A percentile compares a stretch with the other conserved stretches of the same genome.
phyloP scores from a whole-genome alignment of 2,113 vertebrate genomes.

The Tachuris rubrigastra region DNA sequence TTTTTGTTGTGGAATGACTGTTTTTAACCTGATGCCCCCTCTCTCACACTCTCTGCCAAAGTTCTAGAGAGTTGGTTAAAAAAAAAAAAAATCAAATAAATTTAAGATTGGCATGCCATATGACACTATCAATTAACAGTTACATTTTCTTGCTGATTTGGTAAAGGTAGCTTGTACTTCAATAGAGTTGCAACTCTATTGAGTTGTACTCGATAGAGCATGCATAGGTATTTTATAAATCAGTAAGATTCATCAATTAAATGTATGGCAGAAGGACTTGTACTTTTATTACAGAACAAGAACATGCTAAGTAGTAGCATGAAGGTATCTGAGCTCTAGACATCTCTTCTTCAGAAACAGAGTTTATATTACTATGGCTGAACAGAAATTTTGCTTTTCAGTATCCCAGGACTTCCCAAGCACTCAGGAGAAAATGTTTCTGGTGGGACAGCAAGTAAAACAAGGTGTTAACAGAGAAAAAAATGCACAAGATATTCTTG shows the following conservation, averaged over 20 bases:
- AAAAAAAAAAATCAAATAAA: background rate
- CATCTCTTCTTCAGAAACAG: background rate
- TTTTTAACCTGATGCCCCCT: background rate
- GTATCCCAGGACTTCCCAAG: background rate
- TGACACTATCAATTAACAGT: background rate
- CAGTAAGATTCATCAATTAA: background rate
- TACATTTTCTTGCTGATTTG: background rate
- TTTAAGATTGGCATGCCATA: background rate
- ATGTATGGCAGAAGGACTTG: background rate
- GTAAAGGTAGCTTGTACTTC: background rate
- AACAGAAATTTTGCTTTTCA: background rate
- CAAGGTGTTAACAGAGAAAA: background rate
- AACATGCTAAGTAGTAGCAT: background rate
- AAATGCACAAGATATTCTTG: background rate
- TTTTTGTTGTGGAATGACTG: background rate
- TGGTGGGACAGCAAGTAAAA: background rate
- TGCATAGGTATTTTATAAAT: background rate
- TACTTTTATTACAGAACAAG: background rate
- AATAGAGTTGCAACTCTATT: no score
- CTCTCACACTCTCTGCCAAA: background rate
- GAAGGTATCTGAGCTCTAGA: background rate
- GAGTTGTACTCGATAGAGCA: no score
- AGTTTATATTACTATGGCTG: background rate
- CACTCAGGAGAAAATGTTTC: accelerated
- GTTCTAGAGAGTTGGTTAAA: background rate